Base-by-base conservation (phyloP, 2,113 vertebrate genomes). In the Andinoacara biseriatus region DNA sequence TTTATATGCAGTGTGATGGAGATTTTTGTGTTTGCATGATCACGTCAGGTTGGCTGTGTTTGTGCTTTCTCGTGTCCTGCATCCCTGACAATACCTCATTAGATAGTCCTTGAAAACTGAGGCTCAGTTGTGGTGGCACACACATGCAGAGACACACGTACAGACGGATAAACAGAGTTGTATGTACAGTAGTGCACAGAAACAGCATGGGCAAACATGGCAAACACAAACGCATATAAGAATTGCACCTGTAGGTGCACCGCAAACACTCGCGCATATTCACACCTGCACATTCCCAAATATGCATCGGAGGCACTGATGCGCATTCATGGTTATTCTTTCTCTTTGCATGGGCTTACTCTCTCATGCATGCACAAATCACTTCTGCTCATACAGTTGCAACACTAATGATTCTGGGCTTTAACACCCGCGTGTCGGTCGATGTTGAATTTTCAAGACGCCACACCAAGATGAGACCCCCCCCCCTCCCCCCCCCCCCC, bases 391-490 rank as follows among this genome's bases (percentile, higher is more conserved):
- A 82, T 58, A 8, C 60, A 87, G 46, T 8, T 69, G 46, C 84
- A 82, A 57, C 40, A 31, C 74, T 79, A 38, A 85, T 74, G 80
- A 59, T 77, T 83, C 29, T 72, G 49, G 58, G 85, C 54, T 86
- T 79, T 87, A 61, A 81, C 69, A 80, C 58, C 62, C 63, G 59
- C 20, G 63, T 83, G 84, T 83, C 61, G 54, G 46, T 76, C 58
- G 20, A 20, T 89, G 82, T 65, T 85, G 76, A 81, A 89, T 90
- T 90, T 88, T 77, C 58, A 84, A 89, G 87, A 89, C 77, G 85
- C 78, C 83, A 89, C 80, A 86, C 74, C 63, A 81, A 83, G 79
- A 86, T 65, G 83, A 79, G 40, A 38, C 58, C 22, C 33, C 35
- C 59, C 57, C 77, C 26, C n/a, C 59, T 80, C 81, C 46, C 67